Base-by-base conservation (phyloP, 2,113 vertebrate genomes). In the Mastomys coucha region DNA sequence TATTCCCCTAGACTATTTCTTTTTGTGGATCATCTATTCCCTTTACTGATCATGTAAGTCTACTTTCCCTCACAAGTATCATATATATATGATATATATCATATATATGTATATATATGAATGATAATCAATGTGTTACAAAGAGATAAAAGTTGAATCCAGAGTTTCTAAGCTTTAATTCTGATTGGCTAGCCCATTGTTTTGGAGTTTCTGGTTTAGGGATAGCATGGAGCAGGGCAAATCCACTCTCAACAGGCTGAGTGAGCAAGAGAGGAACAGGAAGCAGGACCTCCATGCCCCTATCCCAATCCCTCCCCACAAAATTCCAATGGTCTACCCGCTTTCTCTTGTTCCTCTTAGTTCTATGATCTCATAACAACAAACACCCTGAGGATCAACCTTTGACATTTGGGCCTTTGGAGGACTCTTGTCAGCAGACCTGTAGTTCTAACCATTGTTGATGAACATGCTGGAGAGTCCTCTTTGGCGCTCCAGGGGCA, bases 21-120 rank as follows among this genome's bases (percentile, higher is more conserved):
- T 92, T 58, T 82, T 22, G 7, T 92, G 11, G 28, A 36, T n/a
- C 24, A 93, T 49, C 91, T 94, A 36, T 72, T 95, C 84, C 51
- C 24, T 67, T 81, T 86, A 49, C 31, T 82, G 22, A 73, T 42
- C 63, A 12, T 67, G 9, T 67, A 56, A 13, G 36, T 56, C 0
- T 53, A 19, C 36, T 78, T 77, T 86, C 12, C 31, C 24, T 12
- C 19, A 28, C 33, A 24, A 63, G 24, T 63, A 8, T 63, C 8
- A 33, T 11, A 28, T 10, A 65, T 28, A 65, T 2, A 65, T 26
- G 28, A 13, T 67, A 11, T 67, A 22, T 63, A 17, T 63, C 12
- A 65, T 65, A 12, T 13, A 67, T 31, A 31, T 67, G 7, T 26
- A 14, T 11, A 82, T 39, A 42, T 2, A 14, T 65, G 2, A 36